phyloP scores from a whole-genome alignment of 2,113 vertebrate species.

The Baryphthengus martii region DNA sequence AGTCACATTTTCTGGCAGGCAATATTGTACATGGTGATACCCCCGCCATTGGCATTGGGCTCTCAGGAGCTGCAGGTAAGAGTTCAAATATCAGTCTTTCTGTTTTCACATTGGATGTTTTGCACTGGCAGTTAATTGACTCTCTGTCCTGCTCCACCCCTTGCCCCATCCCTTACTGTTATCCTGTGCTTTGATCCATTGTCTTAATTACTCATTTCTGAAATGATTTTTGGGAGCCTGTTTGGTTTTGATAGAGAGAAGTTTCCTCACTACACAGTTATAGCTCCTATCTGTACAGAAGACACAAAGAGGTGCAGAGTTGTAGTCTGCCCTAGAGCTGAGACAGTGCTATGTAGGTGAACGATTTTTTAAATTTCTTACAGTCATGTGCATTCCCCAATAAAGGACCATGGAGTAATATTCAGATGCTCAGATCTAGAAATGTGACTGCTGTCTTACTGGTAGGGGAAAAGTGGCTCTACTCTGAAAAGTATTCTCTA shows the following conservation, averaged over 20 bases:
- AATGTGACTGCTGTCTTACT: not conserved
- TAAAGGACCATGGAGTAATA: not conserved
- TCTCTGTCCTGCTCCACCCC: not conserved
- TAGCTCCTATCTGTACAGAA: not conserved
- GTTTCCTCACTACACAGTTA: not conserved
- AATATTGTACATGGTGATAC: not conserved
- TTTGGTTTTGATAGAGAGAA: not conserved
- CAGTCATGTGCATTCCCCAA: not conserved
- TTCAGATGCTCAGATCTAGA: not conserved
- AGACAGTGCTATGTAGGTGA: not conserved
- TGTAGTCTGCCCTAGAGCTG: not conserved
- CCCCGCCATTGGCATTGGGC: rapidly evolving
- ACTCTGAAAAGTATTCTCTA: not conserved
- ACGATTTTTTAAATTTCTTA: not conserved
- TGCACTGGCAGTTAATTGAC: not conserved
- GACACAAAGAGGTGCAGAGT: not conserved
- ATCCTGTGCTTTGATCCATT: not conserved
- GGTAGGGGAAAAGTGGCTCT: not conserved
- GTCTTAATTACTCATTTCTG: not conserved
- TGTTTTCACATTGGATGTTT: not conserved
- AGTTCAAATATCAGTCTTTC: not conserved
- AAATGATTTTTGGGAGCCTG: not conserved
- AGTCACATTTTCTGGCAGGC: not conserved
- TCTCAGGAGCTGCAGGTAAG: not conserved
- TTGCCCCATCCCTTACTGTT: rapidly evolving